Conservation (phyloP, 1,140 invertebrate species). For the Caenorhabditis remanei region DNA sequence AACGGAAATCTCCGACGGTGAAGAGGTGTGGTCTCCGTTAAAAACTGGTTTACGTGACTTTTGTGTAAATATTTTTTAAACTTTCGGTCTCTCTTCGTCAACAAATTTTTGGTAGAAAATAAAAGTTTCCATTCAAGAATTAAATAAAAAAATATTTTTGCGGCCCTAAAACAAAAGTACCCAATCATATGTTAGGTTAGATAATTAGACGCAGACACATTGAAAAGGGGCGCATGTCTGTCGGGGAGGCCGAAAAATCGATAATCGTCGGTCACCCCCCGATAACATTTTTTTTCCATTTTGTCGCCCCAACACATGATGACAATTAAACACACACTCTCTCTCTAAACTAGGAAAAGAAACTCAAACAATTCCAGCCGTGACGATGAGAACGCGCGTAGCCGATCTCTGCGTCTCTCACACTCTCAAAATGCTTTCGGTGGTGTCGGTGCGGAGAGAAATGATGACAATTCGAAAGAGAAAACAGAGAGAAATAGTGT, state of each 20-base stretch:
- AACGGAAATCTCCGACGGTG: background rate
- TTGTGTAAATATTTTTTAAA: too few relatives aligned
- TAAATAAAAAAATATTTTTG: background rate
- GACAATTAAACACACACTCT: background rate
- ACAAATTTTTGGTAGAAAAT: background rate
- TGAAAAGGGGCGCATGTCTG: too few relatives aligned
- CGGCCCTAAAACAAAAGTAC: too few relatives aligned
- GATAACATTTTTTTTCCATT: too few relatives aligned
- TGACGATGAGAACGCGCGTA: background rate
- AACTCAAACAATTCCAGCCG: background rate
- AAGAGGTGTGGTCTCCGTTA: background rate
- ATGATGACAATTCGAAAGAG: conserved; percentile 31
- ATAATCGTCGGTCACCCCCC: too few relatives aligned
- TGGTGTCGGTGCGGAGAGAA: background rate
- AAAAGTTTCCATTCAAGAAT: background rate
- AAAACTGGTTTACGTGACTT: too few relatives aligned
- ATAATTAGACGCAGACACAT: too few relatives aligned
- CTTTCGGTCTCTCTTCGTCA: too few relatives aligned
- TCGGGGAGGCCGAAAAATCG: too few relatives aligned
- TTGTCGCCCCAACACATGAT: too few relatives aligned
- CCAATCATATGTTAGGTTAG: too few relatives aligned
- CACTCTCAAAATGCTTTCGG: background rate
- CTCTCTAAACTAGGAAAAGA: background rate
- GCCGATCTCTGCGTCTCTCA: conserved; percentile 4
- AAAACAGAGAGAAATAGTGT: too few relatives aligned